Evolutionary conservation across 2,888 invertebrate genomes (phyloP).

Genomic region (Lobophora halterata): DNA sequence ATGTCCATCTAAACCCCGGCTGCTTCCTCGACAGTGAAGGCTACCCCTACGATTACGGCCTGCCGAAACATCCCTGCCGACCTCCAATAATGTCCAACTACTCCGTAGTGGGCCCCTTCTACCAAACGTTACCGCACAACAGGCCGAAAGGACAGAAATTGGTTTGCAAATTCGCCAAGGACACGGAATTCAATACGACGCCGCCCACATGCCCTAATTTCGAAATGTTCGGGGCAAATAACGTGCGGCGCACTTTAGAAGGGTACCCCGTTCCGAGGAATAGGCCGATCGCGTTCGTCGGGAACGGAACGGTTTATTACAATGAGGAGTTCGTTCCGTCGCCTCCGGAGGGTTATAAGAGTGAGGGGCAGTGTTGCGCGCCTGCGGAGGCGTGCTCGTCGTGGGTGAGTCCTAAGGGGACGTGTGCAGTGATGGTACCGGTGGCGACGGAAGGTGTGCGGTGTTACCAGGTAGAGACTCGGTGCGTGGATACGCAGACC

Average conservation of each 20-base stretch:
- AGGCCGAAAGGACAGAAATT: constrained; percentile 80
- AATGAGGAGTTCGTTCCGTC: constrained; percentile 84
- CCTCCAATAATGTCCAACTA: constrained; percentile 71
- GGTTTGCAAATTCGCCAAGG: constrained; percentile 74
- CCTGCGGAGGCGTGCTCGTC: constrained; percentile 68
- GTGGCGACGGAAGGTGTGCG: constrained; percentile 68
- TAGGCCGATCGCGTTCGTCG: constrained; percentile 73
- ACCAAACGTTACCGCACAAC: constrained; percentile 89
- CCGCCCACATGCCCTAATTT: constrained; percentile 64
- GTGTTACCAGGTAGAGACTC: constrained; percentile 78
- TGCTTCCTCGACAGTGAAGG: constrained; percentile 89
- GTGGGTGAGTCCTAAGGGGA: constrained; percentile 74
- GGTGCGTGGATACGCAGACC: constrained; percentile 83
- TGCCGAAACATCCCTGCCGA: constrained; percentile 83
- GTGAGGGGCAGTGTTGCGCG: constrained; percentile 76
- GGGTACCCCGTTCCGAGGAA: constrained; percentile 86
- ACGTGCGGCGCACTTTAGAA: constrained; percentile 88
- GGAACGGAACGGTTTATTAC: constrained; percentile 71
- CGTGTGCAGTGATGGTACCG: constrained; percentile 77
- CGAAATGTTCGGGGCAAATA: constrained; percentile 70
- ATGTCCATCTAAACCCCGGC: constrained; percentile 88
- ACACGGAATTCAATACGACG: constrained; percentile 69
- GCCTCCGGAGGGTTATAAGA: constrained; percentile 86
- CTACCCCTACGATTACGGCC: constrained; percentile 89
- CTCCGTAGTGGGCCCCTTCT: constrained; percentile 78